These are phyloP conservation scores for Amorpha juglandis DNA, from an alignment of 2,888 invertebrate species.

Conservation along the genomic window DNA sequence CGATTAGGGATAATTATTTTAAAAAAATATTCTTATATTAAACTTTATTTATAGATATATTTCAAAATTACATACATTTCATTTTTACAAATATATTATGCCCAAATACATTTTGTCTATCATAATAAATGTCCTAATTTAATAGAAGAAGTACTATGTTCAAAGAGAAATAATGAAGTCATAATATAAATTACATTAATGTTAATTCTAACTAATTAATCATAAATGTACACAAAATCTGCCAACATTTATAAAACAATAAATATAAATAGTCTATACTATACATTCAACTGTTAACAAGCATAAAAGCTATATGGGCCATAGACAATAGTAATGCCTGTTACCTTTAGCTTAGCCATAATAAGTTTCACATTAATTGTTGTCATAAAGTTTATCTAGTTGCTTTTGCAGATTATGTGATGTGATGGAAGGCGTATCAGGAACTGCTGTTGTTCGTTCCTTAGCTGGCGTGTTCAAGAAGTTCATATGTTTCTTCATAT, in stretches of 20 bases:
- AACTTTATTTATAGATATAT: background rate
- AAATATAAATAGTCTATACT: no score
- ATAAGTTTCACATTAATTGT: conserved; percentile 42
- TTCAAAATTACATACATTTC: background rate
- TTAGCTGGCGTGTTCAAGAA: conserved; percentile 71
- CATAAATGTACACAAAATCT: background rate
- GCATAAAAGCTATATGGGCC: background rate
- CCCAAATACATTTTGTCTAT: background rate
- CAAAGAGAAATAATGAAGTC: background rate
- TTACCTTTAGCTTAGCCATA: background rate
- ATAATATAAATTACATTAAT: no score
- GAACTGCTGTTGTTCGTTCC: conserved; percentile 36
- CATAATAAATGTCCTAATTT: background rate
- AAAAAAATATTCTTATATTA: background rate
- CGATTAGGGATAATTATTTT: background rate
- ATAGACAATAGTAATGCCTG: background rate
- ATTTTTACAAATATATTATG: background rate
- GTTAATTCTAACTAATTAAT: no score
- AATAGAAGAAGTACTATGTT: background rate
- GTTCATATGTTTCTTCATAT: conserved; percentile 71
- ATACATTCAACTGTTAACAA: background rate
- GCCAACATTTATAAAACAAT: conserved; percentile 44
- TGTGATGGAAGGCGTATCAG: conserved; percentile 67
- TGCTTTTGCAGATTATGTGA: conserved; percentile 73
- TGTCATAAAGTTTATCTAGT: conserved; percentile 67